Evolutionary conservation across 2,797 vertebrate genomes (phyloP), one percentile per base, ranked within the genome.

Genomic region (Huso huso): DNA sequence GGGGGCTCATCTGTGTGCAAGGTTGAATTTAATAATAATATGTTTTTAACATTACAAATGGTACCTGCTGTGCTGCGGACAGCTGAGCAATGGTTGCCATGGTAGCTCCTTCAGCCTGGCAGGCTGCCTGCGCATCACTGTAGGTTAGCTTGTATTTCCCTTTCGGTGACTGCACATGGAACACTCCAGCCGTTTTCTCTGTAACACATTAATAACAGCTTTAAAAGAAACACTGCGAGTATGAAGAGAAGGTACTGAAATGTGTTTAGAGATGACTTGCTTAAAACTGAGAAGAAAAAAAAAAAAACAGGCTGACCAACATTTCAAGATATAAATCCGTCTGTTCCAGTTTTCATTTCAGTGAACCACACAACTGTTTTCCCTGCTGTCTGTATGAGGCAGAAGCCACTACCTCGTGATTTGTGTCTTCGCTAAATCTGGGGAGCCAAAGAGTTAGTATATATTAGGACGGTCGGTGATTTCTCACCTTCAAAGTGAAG

Each of bases 41-140:
- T n/a, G 49, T 51, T 51, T 64, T 48, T 63, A 8, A 48, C n/a
- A 37, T 37, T 49, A 13, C 9, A 62, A 9, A 48, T 37, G 53
- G 53, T 77, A 97, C 96, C 95, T 99, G 93, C 71, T 97, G 95
- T 0, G 96, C 96, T 3, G 94, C 91, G 0, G 89, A 89, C 64
- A 99, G 83, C 79, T 99, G 95, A 62, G 64, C 80, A 62, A 94
- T 77, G 0, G 80, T 93, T 64, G 92, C 95, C 51, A 99, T 77
- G 0, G 71, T 78, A 0, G 93, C 96, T 0, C 84, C 92, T 71
- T 96, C 92, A 0, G 81, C 85, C 1, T 70, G 75, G 63, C 96
- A 99, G n/a, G 88, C 85, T 0, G 18, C 69, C 66, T 78, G 74
- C 0, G 96, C 96, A 70, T 89, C 84, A 8, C 83, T 88, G 11